Evolutionary conservation across 1,140 invertebrate species (phyloP), one percentile per base, ranked within the genome.

Genomic region (Drosophila yakuba): DNA sequence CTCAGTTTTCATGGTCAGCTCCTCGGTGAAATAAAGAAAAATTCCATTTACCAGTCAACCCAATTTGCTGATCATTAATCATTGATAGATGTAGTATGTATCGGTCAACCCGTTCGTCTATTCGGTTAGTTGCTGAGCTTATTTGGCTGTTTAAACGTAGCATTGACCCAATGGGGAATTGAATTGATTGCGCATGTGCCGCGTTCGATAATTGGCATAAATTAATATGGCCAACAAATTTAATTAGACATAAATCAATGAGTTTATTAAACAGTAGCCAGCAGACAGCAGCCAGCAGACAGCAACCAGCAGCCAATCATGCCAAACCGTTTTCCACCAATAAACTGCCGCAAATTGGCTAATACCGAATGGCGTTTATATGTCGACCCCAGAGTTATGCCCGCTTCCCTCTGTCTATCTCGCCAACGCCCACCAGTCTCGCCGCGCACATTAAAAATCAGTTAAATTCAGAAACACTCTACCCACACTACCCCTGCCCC

Each of bases 211-310:
- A 82, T 76, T 51, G 59, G 80, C 80, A 78, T 80, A 88, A 88
- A 88, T 89, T 80, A 89, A 88, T 88, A 74, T 63, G 61, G 60
- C 73, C 72, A 71, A 72, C 68, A 68, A 89, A 88, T 90, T 89
- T 90, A 89, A 90, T 89, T 89, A 89, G 77, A 61, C 85, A 90
- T 89, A 89, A 89, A 89, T 89, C 85, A 89, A 80, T 68, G 77
- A 84, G 85, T 89, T 89, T 89, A 89, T 89, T 89, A 85, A 89
- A 89, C 84, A 89, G 84, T 90, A 89, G 84, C 84, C 73, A 69
- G 84, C 69, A 74, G 59, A 85, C 73, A 62, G 84, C 59, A 74
- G 59, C 69, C 80, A 88, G 84, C 85, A 89, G 84, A 80, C 73
- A 66, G 84, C 69, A 63, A 59, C 85, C 73, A 66, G 84, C 69